phyloP scores from a whole-genome alignment of 2,797 vertebrate genomes.

The Paratrypauchen microcephalus region DNA sequence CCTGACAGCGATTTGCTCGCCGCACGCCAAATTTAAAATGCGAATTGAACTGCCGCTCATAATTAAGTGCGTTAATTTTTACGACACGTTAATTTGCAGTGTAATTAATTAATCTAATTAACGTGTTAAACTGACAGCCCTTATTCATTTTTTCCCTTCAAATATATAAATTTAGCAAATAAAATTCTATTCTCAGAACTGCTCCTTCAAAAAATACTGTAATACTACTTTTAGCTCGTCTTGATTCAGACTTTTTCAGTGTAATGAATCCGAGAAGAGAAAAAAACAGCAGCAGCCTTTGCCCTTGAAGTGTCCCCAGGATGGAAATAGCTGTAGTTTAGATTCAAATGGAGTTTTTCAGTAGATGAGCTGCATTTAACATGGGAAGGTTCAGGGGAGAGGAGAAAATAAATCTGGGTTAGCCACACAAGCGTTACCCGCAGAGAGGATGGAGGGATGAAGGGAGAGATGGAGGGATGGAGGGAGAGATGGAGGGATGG shows the following conservation, averaged over 20 bases:
- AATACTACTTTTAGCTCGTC: too few species aligned
- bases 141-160: too few species aligned
- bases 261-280: slow-evolving; percentile 16
- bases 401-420: slow-evolving; percentile 51
- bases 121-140: too few species aligned
- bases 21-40: too few species aligned
- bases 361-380: slow-evolving; percentile 25
- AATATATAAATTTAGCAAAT: too few species aligned
- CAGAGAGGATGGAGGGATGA: slow-evolving; percentile 46
- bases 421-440: slow-evolving; percentile 47
- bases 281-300: slow-evolving; percentile 41
- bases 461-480: slow-evolving; percentile 42
- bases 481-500: slow-evolving; percentile 44
- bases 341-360: slow-evolving; percentile 45
- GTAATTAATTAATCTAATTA: too few species aligned
- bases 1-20: too few species aligned
- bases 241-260: neutral
- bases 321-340: slow-evolving; percentile 29
- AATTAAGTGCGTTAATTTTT: too few species aligned
- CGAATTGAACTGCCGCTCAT: too few species aligned
- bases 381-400: slow-evolving; percentile 39
- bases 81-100: too few species aligned
- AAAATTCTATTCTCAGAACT: too few species aligned
- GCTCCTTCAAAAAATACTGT: too few species aligned
- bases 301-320: slow-evolving; percentile 54